Evolutionary conservation across 2,113 vertebrate genomes (phyloP), one percentile per base, ranked within the genome.

Genomic region (Plotosus lineatus): DNA sequence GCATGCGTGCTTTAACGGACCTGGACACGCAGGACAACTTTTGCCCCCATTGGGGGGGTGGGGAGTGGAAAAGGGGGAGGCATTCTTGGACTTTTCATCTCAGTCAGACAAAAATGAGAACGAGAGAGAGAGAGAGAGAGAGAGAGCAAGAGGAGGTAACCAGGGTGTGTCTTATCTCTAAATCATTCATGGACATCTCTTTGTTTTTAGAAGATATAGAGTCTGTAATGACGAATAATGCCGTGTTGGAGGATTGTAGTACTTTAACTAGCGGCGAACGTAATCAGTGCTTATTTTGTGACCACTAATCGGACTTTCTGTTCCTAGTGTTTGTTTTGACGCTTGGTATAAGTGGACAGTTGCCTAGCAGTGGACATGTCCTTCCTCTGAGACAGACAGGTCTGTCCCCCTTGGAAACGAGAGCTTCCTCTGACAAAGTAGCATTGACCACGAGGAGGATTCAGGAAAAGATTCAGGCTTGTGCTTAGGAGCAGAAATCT

Each of bases 371-470:
- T 78, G 77, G 77, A 68, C 23, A 19, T 77, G 40, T 77, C 56
- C 42, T 48, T 44, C 36, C 75, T 46, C 56, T 44, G 87, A 91
- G 92, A 93, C 89, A 91, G 92, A 92, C 90, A 92, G 83, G 88
- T 91, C 91, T 93, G 92, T 91, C 91, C 89, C 68, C 28, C 50
- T 19, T 73, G 46, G 28, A 73, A 84, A 75, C 44, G 48, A 74
- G 69, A 77, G 75, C 75, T 82, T 75, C 71, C 83, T 85, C 77
- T 85, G 79, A 82, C 61, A 75, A 72, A 78, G 55, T 66, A 66
- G 46, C 74, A 19, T n/a, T 48, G 69, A 60, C 48, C 69, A 3
- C 26, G 19, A 69, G 82, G 53, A 65, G n/a, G n/a, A n/a, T 72
- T 74, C 44, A 50, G 55, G 38, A 42, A 68, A 71, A 36, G 33